A percentile compares a stretch with the other conserved stretches of the same genome.
Conservation (phyloP, 2,797 vertebrate species). For the Parauchenoglanis ngamensis region DNA sequence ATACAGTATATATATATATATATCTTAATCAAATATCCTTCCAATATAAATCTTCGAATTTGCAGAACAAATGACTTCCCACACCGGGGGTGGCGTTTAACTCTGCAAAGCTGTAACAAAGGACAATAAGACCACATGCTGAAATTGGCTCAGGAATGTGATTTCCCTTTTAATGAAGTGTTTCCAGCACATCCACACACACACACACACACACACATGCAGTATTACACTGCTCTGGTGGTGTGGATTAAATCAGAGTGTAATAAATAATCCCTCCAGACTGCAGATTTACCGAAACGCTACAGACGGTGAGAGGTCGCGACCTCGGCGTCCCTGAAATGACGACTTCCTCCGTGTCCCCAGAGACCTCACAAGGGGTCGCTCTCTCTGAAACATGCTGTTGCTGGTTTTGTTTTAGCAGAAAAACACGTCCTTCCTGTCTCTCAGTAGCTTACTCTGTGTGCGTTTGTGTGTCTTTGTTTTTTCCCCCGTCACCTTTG, state of each 20-base stretch:
- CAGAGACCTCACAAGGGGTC: slow-evolving; percentile 15
- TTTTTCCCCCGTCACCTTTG: background rate
- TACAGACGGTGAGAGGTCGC: slow-evolving; percentile 67
- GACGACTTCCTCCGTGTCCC: slow-evolving; percentile 30
- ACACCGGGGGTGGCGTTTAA: background rate
- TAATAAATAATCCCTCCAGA: slow-evolving; percentile 69
- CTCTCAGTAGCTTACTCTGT: background rate
- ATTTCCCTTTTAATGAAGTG: slow-evolving; percentile 18
- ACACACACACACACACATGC: background rate
- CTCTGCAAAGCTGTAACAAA: background rate
- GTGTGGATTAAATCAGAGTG: slow-evolving; percentile 73
- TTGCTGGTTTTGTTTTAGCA: background rate
- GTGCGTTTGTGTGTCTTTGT: background rate
- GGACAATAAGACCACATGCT: background rate
- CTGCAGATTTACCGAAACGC: slow-evolving; percentile 62
- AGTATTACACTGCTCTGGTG: slow-evolving; percentile 50
- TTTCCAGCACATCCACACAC: background rate
- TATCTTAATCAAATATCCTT: background rate
- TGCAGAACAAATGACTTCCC: background rate
- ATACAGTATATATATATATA: background rate
- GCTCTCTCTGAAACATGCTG: background rate
- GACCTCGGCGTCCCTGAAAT: slow-evolving; percentile 54
- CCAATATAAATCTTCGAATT: background rate
- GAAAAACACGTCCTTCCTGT: slow-evolving; percentile 8
- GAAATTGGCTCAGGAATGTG: background rate